Percentiles rank a stretch among this genome's conserved stretches.
These are phyloP conservation scores for Lasiommata megera DNA, from an alignment of 2,888 invertebrate genomes.

Conservation along the genomic window DNA sequence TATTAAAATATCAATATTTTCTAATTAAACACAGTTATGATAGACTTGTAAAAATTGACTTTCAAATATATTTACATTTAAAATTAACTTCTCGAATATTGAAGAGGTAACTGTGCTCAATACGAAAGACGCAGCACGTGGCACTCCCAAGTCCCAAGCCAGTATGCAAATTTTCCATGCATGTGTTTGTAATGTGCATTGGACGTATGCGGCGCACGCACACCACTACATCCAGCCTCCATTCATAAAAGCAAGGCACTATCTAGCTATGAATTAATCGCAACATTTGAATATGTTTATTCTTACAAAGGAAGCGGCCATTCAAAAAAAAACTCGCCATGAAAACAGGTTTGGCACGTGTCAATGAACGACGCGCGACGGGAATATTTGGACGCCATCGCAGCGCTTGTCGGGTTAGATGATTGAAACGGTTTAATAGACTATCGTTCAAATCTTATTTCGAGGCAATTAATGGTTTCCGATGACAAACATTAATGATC, in stretches of 20 bases:
- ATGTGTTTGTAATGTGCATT: conserved; percentile 53
- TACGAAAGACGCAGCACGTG: conserved; percentile 64
- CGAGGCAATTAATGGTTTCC: conserved; percentile 49
- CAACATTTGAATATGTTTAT: conserved; percentile 79
- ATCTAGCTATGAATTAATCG: conserved; percentile 81
- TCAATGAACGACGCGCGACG: conserved; percentile 71
- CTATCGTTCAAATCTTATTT: conserved; percentile 58
- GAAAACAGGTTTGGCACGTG: conserved; percentile 79
- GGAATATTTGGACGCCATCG: conserved; percentile 71
- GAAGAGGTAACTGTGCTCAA: conserved; percentile 71
- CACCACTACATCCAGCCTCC: conserved; percentile 59
- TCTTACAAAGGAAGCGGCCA: conserved; percentile 79
- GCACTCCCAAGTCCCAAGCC: conserved; percentile 59
- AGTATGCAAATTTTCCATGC: conserved; percentile 67
- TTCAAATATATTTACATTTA: conserved; percentile 71
- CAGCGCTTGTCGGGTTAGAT: conserved; percentile 58
- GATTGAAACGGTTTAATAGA: conserved; percentile 73
- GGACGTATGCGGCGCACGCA: conserved; percentile 50
- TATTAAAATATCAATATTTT: conserved; percentile 28
- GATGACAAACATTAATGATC: conserved; percentile 19
- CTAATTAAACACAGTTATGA: conserved; percentile 32
- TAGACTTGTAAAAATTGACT: conserved; percentile 52
- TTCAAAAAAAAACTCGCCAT: conserved; percentile 76
- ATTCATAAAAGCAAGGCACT: conserved; percentile 78
- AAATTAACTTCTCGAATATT: conserved; percentile 73